phyloP scores from a whole-genome alignment of 2,888 invertebrate species.

The Caenorhabditis doughertyi region DNA sequence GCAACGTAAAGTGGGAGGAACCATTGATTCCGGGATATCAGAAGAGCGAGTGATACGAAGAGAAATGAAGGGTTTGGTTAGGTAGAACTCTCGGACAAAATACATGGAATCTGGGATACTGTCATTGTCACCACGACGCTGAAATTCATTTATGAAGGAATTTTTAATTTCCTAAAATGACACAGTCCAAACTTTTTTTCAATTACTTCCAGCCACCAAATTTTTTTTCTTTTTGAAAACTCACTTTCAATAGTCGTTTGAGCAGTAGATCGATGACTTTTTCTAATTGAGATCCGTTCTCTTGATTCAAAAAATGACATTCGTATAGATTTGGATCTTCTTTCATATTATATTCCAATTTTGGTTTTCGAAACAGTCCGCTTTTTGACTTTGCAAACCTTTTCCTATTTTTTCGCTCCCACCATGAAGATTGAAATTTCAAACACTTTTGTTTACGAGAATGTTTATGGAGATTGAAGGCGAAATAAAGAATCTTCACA shows the following conservation, averaged over 20 bases:
- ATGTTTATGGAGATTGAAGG: slow-evolving; percentile 1
- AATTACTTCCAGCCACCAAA: no score
- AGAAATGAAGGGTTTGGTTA: not conserved
- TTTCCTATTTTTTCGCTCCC: not conserved
- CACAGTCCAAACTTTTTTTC: no score
- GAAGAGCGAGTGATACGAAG: not conserved
- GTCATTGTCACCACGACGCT: slow-evolving; percentile 23
- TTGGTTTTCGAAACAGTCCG: no score
- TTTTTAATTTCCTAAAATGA: not conserved
- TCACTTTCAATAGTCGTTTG: not conserved
- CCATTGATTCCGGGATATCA: slow-evolving; percentile 12
- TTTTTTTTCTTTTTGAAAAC: no score
- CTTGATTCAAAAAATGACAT: not conserved
- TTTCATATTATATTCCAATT: not conserved
- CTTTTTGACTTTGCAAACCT: no score
- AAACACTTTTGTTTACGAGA: slow-evolving; percentile 19
- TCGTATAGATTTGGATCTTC: not conserved
- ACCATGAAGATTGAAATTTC: slow-evolving; percentile 21
- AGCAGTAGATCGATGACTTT: not conserved
- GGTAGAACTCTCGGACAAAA: slow-evolving; percentile 33
- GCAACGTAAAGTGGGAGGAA: slow-evolving; percentile 31
- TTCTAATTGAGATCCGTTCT: not conserved
- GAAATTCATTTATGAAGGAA: no score
- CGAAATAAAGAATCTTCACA: slow-evolving; percentile 30
- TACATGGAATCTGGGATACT: slow-evolving; percentile 22